These are phyloP conservation scores for Python bivittatus DNA, from an alignment of 2,113 vertebrate genomes.

Conservation along the genomic window DNA sequence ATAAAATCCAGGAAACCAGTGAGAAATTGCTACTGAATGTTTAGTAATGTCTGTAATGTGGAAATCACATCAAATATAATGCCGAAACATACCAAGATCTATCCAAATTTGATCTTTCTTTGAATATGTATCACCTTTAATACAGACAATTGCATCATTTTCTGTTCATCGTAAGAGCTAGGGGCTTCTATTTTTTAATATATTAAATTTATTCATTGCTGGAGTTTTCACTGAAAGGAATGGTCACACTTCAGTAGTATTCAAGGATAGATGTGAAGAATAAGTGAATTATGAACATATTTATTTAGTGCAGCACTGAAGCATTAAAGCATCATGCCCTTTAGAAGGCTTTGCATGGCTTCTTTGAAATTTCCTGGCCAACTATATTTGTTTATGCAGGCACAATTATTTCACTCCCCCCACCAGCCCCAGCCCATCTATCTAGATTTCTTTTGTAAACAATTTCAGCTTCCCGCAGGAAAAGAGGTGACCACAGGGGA, in stretches of 20 bases:
- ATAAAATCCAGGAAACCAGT: neutral
- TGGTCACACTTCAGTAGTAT: neutral
- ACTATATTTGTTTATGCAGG: neutral
- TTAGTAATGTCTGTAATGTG: neutral
- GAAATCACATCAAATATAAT: neutral
- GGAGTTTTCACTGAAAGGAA: neutral
- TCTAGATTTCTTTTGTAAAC: neutral
- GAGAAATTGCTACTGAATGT: neutral
- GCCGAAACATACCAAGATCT: neutral
- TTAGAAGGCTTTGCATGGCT: neutral
- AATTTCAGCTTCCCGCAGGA: neutral
- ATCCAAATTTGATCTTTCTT: neutral
- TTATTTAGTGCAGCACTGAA: neutral
- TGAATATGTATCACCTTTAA: neutral
- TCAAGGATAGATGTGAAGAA: too few relatives aligned
- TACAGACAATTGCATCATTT: neutral
- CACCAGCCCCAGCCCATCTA: neutral
- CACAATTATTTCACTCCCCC: neutral
- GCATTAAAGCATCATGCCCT: neutral
- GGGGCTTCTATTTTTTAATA: neutral
- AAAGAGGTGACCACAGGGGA: neutral
- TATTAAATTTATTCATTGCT: neutral
- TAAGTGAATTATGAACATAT: neutral
- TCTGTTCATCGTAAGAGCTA: neutral
- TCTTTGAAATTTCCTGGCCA: neutral